These are phyloP conservation scores for Radopholus similis DNA, from an alignment of 1,140 invertebrate genomes.

Conservation along the genomic window DNA sequence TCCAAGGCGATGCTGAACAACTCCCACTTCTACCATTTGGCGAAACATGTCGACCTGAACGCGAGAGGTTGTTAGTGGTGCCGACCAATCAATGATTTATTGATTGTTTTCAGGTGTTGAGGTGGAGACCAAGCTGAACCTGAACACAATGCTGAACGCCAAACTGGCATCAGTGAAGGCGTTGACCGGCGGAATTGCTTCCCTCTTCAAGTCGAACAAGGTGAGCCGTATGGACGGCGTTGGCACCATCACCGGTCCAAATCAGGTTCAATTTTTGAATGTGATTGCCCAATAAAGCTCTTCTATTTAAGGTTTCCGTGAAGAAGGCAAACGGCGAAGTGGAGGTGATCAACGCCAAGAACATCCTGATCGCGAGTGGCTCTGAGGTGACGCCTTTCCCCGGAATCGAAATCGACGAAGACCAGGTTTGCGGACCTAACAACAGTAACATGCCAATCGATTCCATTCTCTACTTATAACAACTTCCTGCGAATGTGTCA, in stretches of 20 bases:
- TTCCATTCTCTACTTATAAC: too few species aligned
- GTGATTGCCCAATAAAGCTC: not conserved
- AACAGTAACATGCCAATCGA: too few species aligned
- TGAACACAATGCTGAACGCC: conserved; percentile 83
- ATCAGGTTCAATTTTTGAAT: conserved; percentile 74
- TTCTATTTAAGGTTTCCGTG: conserved; percentile 47
- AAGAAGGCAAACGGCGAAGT: conserved; percentile 60
- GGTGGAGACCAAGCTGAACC: conserved; percentile 73
- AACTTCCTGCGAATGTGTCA: too few species aligned
- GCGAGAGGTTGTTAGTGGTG: conserved; percentile 38
- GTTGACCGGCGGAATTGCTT: conserved; percentile 90
- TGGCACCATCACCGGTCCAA: conserved; percentile 86
- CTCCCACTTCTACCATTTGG: conserved; percentile 95
- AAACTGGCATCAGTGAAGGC: conserved; percentile 83
- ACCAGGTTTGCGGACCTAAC: conserved; percentile 34
- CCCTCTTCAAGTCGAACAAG: conserved; percentile 96
- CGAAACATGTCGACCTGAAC: conserved; percentile 76
- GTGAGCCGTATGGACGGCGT: conserved; percentile 71
- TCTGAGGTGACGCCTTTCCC: conserved; percentile 97
- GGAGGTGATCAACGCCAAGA: conserved; percentile 82
- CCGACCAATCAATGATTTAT: too few species aligned
- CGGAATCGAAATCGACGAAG: conserved; percentile 71
- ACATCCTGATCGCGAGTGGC: conserved; percentile 95
- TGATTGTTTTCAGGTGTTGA: too few species aligned
- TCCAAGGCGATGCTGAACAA: conserved; percentile 76